phyloP scores from a whole-genome alignment of 2,797 vertebrate species.

The Salmo trutta region DNA sequence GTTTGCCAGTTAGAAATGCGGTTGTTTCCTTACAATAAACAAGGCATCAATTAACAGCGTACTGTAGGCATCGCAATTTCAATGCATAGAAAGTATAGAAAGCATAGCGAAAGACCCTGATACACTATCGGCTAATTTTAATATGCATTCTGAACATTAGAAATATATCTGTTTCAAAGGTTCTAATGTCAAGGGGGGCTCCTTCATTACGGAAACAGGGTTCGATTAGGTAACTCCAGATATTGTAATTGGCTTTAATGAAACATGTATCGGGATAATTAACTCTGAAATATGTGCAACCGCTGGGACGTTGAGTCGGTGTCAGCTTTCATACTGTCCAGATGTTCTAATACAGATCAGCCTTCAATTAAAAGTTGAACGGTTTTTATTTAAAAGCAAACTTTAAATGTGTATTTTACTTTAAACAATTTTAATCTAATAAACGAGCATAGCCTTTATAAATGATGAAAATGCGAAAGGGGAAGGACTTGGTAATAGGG shows the following conservation, averaged over 20 bases:
- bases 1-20: not conserved
- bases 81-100: not conserved
- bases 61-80: not conserved
- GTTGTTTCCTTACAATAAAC: not conserved
- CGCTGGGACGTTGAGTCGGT: conserved; percentile 79
- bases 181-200: conserved; percentile 34
- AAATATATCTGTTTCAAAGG: conserved; percentile 6
- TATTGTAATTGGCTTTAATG: conserved; percentile 94
- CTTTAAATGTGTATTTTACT: not conserved
- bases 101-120: not conserved
- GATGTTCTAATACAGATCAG: conserved; percentile 88
- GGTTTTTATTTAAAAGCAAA: conserved; percentile 32
- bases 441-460: not conserved
- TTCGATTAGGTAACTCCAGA: conserved; percentile 88
- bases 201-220: conserved; percentile 74
- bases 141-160: not conserved
- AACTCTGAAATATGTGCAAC: conserved; percentile 88
- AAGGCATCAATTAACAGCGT: not conserved
- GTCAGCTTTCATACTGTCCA: conserved; percentile 90
- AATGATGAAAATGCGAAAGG: not conserved
- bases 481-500: not conserved
- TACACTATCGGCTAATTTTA: not conserved
- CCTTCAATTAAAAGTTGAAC: conserved; percentile 86
- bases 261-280: conserved; percentile 92
- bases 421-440: not conserved